Percentiles rank a stretch among this genome's conserved stretches.
Evolutionary conservation across 2,888 invertebrate species (phyloP).

Genomic region (Tenthredo amoena): DNA sequence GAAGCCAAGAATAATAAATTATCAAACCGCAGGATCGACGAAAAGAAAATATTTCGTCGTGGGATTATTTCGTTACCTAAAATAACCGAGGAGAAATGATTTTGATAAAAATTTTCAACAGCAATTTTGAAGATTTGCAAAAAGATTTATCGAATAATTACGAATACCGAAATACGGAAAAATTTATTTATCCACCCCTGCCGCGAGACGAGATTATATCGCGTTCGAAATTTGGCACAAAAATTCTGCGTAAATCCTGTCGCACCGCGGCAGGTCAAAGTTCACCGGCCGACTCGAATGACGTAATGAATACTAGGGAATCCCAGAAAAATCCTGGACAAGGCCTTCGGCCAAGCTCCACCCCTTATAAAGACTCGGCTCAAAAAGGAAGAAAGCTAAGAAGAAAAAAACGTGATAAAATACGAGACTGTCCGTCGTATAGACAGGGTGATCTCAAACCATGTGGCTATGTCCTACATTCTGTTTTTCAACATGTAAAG

Average conservation of each 20-base stretch:
- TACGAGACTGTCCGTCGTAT: constrained; percentile 1
- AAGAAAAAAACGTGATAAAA: not conserved
- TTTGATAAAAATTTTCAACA: not conserved
- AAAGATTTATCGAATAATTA: not conserved
- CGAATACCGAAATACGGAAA: not conserved
- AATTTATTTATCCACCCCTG: not conserved
- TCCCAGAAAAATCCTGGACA: constrained; percentile 42
- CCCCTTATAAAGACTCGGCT: constrained; percentile 18
- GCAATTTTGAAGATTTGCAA: not conserved
- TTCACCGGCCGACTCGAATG: constrained; percentile 30
- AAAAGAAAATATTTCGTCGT: not conserved
- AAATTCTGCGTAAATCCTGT: constrained; percentile 30
- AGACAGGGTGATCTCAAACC: not conserved
- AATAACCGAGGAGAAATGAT: not conserved
- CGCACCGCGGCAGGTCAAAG: constrained; percentile 29
- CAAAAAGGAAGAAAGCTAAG: not conserved
- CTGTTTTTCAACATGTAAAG: not conserved
- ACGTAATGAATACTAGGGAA: constrained; percentile 36
- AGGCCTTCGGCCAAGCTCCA: constrained; percentile 31
- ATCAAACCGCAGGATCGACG: not conserved
- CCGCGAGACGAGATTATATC: not conserved
- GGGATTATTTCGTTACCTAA: not conserved
- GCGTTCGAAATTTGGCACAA: constrained; percentile 11
- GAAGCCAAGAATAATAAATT: not conserved
- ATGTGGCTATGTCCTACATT: not conserved